A percentile compares a stretch with the other conserved stretches of the same genome.
These are phyloP conservation scores for Spatula clypeata DNA, from an alignment of 2,797 vertebrate species.

Conservation along the genomic window DNA sequence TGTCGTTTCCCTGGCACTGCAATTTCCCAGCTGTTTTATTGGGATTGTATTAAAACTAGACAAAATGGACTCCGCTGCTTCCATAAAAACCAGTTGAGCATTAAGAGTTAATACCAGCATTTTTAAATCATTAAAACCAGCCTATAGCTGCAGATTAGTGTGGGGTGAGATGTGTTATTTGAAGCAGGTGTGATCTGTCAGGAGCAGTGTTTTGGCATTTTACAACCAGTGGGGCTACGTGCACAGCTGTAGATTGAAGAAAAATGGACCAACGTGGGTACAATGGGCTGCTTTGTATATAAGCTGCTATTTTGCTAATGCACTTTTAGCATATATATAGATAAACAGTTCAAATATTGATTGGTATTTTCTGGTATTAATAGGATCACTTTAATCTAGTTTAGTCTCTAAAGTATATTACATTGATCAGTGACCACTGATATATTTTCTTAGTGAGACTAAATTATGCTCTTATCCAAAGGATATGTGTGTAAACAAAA, in stretches of 20 bases:
- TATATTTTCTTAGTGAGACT: slow-evolving; percentile 62
- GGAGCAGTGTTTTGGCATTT: slow-evolving; percentile 82
- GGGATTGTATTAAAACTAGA: slow-evolving; percentile 82
- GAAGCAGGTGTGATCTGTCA: slow-evolving; percentile 84
- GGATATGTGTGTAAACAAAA: slow-evolving; percentile 56
- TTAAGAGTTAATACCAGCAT: slow-evolving; percentile 82
- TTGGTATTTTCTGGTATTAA: slow-evolving; percentile 72
- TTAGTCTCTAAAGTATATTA: slow-evolving; percentile 61
- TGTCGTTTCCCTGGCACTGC: slow-evolving; percentile 81
- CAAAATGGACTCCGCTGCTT: slow-evolving; percentile 82
- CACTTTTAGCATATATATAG: slow-evolving; percentile 71
- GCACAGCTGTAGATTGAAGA: slow-evolving; percentile 75
- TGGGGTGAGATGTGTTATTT: slow-evolving; percentile 75
- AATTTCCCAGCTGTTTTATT: slow-evolving; percentile 86
- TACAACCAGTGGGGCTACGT: slow-evolving; percentile 56
- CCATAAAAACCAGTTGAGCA: slow-evolving; percentile 83
- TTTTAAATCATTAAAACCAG: slow-evolving; percentile 78
- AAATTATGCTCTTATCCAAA: slow-evolving; percentile 59
- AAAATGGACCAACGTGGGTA: slow-evolving; percentile 49
- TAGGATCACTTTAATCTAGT: slow-evolving; percentile 63
- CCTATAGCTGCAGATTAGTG: slow-evolving; percentile 68
- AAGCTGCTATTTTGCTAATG: slow-evolving; percentile 73
- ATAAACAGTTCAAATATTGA: slow-evolving; percentile 78
- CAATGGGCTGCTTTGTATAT: slow-evolving; percentile 74
- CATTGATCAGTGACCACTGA: slow-evolving; percentile 61